Percentiles rank a stretch among this genome's conserved stretches.
These are phyloP conservation scores for Pristiophorus japonicus DNA, from an alignment of 2,113 vertebrate species.

Conservation along the genomic window DNA sequence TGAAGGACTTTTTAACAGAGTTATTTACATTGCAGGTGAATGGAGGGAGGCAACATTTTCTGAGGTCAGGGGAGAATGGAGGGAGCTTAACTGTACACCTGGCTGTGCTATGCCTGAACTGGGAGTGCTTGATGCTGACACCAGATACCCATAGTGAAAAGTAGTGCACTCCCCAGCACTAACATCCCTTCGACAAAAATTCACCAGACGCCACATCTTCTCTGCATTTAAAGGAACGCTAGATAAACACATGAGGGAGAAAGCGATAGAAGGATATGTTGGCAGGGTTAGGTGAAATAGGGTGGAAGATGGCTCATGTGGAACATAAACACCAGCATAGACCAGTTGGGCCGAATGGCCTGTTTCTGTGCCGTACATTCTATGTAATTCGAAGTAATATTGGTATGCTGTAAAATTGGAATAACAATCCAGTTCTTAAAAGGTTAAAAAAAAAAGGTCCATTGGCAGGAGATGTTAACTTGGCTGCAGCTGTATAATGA, in stretches of 20 bases:
- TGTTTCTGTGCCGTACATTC: not conserved
- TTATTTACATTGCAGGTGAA: not conserved
- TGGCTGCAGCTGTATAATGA: constrained; percentile 69
- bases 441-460: constrained; percentile 68
- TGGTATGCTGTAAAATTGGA: not conserved
- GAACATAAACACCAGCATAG: not conserved
- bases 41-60: not conserved
- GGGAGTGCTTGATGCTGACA: too few species aligned
- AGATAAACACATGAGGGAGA: too few species aligned
- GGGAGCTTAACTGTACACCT: too few species aligned
- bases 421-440: not conserved
- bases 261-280: too few species aligned
- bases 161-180: too few species aligned
- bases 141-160: too few species aligned
- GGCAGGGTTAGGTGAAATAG: not conserved
- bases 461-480: constrained; percentile 57
- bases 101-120: too few species aligned
- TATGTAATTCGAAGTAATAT: not conserved
- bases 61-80: too few species aligned
- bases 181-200: too few species aligned
- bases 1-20: not conserved
- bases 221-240: too few species aligned
- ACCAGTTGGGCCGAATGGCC: not conserved
- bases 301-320: too few species aligned
- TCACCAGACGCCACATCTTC: too few species aligned